These are phyloP conservation scores for Xiphydria camelus DNA, from an alignment of 2,888 invertebrate genomes.

Conservation along the genomic window DNA sequence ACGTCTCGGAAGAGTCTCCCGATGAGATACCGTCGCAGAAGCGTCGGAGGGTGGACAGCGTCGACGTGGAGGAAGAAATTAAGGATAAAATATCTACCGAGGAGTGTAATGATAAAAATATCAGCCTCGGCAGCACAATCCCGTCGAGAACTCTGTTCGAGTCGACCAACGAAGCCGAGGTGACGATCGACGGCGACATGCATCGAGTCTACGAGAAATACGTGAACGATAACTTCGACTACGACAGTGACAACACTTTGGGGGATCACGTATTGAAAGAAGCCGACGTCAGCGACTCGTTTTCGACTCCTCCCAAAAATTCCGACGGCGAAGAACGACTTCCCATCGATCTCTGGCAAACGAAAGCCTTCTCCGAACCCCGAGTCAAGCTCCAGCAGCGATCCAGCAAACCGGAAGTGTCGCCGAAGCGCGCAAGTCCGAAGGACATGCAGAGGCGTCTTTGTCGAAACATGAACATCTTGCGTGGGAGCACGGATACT, in stretches of 20 bases:
- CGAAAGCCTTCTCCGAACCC: not conserved
- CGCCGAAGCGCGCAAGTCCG: conserved; percentile 2
- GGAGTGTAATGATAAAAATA: too few species aligned
- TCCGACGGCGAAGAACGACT: not conserved
- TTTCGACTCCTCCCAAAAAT: not conserved
- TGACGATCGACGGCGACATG: too few species aligned
- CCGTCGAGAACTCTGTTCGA: not conserved
- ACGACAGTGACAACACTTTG: conserved; percentile 26
- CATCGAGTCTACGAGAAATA: conserved; percentile 23
- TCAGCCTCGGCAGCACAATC: too few species aligned
- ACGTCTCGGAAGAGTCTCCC: conserved; percentile 16
- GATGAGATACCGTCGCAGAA: too few species aligned
- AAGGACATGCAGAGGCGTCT: conserved; percentile 19
- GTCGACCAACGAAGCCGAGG: not conserved
- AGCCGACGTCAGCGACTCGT: too few species aligned
- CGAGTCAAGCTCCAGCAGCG: too few species aligned
- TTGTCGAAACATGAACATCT: conserved; percentile 26
- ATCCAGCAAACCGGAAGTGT: too few species aligned
- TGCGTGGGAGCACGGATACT: conserved; percentile 37
- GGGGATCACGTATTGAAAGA: not conserved
- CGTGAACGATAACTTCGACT: conserved; percentile 24
- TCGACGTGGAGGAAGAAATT: not conserved
- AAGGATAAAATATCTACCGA: too few species aligned
- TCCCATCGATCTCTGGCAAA: not conserved
- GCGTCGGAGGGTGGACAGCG: not conserved